These are phyloP conservation scores for Sinella curviseta DNA, from an alignment of 1,140 invertebrate genomes.

Conservation along the genomic window DNA sequence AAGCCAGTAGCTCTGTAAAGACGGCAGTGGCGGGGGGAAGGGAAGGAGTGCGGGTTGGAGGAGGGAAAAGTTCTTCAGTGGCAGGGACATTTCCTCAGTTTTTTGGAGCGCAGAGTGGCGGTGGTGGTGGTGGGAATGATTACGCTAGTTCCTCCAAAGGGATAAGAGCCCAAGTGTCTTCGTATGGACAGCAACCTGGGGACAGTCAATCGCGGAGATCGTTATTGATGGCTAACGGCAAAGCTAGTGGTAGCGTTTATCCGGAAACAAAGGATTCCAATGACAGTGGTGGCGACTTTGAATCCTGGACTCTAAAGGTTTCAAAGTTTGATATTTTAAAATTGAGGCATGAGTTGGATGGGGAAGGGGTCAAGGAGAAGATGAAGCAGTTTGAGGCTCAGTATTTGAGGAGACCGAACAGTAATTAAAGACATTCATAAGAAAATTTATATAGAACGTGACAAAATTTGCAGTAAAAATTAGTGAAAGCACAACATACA, in stretches of 20 bases:
- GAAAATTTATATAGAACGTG: too few species aligned
- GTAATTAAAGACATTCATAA: background rate
- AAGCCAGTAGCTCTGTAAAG: too few species aligned
- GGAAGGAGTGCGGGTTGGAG: too few species aligned
- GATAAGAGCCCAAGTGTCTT: too few species aligned
- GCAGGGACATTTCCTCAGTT: background rate
- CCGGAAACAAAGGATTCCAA: background rate
- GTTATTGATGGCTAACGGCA: background rate
- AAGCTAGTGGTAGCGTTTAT: too few species aligned
- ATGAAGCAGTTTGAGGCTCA: background rate
- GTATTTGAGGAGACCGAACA: background rate
- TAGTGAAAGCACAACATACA: too few species aligned
- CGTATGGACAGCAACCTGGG: too few species aligned
- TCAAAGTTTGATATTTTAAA: slow-evolving; percentile 20
- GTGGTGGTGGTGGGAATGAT: too few species aligned
- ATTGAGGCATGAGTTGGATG: slow-evolving; percentile 12
- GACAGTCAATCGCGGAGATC: too few species aligned
- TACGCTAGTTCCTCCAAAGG: too few species aligned
- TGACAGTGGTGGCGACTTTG: background rate
- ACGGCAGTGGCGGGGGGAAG: too few species aligned
- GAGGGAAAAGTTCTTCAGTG: background rate
- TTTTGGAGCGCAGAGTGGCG: background rate
- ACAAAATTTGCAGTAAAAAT: too few species aligned
- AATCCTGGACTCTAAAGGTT: slow-evolving; percentile 20
- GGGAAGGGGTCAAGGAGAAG: slow-evolving; percentile 5